Evolutionary conservation across 2,113 vertebrate genomes (phyloP).

Genomic region (zebrafish (Danio rerio)): DNA sequence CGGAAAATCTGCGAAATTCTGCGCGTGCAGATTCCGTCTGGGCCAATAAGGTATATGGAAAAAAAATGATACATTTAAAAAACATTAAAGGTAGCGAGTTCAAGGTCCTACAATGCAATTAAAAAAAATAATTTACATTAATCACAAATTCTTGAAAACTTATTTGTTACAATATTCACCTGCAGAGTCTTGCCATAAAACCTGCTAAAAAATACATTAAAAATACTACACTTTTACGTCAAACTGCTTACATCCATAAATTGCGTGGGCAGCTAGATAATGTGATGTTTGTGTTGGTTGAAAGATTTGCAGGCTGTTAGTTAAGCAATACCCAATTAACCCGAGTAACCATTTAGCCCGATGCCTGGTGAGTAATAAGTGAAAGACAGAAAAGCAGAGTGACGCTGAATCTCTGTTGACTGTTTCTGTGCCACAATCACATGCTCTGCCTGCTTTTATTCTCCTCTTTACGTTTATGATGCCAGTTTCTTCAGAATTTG

Average conservation of each 20-base stretch:
- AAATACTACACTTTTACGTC: neutral
- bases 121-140: no score
- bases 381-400: neutral
- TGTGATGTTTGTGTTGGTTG: slow-evolving; percentile 37
- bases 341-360: slow-evolving; percentile 46
- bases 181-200: neutral
- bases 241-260: neutral
- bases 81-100: no score
- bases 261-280: neutral
- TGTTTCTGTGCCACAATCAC: slow-evolving; percentile 8
- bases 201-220: no score
- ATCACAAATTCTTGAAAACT: no score
- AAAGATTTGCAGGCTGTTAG: slow-evolving; percentile 9
- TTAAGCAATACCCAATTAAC: slow-evolving; percentile 47
- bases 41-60: no score
- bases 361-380: slow-evolving; percentile 10
- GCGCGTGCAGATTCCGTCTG: no score
- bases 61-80: no score
- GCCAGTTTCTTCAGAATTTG: neutral
- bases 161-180: no score
- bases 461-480: neutral
- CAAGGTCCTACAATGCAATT: no score
- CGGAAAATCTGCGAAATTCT: no score
- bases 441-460: slow-evolving; percentile 3
- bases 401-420: no score